Evolutionary conservation across 2,797 vertebrate genomes (phyloP).

Genomic region (Eutrigla gurnardus): DNA sequence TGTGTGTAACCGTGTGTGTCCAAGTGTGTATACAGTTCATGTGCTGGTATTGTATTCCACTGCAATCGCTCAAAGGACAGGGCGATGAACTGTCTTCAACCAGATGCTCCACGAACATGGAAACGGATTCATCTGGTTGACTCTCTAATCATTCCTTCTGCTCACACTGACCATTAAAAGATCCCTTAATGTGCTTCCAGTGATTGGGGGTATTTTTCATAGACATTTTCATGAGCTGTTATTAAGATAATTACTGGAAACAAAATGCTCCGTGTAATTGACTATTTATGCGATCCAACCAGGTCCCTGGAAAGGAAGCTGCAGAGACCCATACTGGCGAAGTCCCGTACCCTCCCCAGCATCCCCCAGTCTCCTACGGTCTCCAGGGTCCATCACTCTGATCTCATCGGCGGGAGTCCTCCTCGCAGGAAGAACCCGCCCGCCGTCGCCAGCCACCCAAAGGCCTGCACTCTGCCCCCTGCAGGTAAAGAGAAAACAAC

Average conservation of each 20-base stretch:
- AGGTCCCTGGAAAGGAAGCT: constrained; percentile 92
- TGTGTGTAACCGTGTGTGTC: background rate
- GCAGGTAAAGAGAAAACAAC: constrained; percentile 80
- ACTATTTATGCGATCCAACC: constrained; percentile 17
- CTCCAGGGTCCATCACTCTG: constrained; percentile 83
- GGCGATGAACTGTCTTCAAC: background rate
- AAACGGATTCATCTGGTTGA: background rate
- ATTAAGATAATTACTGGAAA: background rate
- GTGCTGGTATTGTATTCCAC: background rate
- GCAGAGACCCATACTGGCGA: constrained; percentile 90
- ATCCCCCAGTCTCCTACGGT: constrained; percentile 93
- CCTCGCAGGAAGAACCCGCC: constrained; percentile 69
- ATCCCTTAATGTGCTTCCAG: background rate
- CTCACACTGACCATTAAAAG: background rate
- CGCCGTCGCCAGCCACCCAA: constrained; percentile 69
- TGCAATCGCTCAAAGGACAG: background rate
- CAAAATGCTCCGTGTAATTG: background rate
- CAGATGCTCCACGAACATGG: background rate
- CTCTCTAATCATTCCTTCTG: background rate
- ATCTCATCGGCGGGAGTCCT: constrained; percentile 78
- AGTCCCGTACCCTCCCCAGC: constrained; percentile 92
- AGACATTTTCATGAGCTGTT: background rate
- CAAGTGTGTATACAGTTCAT: background rate
- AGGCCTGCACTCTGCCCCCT: constrained; percentile 89
- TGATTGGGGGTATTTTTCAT: background rate